Evolutionary conservation across 2,113 vertebrate species (phyloP), one percentile per base, ranked within the genome.

Genomic region (Strigops habroptila): DNA sequence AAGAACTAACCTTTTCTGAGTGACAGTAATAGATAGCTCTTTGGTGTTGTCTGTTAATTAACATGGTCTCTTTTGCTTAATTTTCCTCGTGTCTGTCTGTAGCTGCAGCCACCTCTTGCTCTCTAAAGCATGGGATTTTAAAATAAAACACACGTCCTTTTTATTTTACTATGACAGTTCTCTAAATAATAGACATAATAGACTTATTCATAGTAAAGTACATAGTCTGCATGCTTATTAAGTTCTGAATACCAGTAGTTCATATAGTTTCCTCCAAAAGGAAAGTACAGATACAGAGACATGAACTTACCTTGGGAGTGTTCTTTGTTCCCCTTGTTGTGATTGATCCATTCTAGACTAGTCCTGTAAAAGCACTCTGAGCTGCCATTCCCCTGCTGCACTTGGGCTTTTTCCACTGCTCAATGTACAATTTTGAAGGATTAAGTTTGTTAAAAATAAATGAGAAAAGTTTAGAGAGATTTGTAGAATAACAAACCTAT

Each of bases 1-100:
- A 89, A 92, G 81, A 91, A 41, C 49, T 93, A 89, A 86, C 70
- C 60, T 86, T 82, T 95, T 91, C 53, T 87, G 84, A 92, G 52
- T 80, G 78, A 85, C 84, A 84, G 63, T 86, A 80, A 80, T 88
- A 68, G 39, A 70, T 70, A 57, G 41, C n/a, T 91, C 57, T 92
- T 79, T 84, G 55, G 25, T 95, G 69, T 75, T 83, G 46, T 55
- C 60, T 63, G 31, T 83, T 93, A 84, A 93, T 95, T 81, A 91
- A 55, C 16, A 5, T 23, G 13, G 31, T 62, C 63, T 55, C 52
- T 79, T 55, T 70, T 65, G 24, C 48, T 68, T 95, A 43, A 68
- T 88, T 90, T 83, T 94, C 18, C 65, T 75, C 3, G 12, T 79
- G 35, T 68, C 84, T 91, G 11, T 64, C 57, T 94, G 35, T 46